phyloP scores from a whole-genome alignment of 2,113 vertebrate species.

The Progne subis region DNA sequence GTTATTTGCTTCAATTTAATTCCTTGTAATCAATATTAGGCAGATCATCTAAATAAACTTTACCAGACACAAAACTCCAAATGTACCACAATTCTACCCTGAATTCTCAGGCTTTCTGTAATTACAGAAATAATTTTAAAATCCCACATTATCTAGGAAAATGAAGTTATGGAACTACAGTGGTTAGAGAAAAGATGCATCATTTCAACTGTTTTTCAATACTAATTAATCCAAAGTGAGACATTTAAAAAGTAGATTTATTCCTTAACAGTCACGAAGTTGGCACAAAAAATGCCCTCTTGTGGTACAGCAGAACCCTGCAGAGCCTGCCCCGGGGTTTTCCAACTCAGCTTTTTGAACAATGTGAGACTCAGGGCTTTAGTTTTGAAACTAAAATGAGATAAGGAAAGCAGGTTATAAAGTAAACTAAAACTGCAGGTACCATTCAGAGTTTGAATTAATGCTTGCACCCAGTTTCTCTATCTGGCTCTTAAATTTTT shows the following conservation, averaged over 20 bases:
- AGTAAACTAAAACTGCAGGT: neutral
- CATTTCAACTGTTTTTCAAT: neutral
- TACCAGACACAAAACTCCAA: neutral
- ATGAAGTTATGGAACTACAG: neutral
- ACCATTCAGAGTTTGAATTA: neutral
- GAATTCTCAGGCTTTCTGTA: neutral
- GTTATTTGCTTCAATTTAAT: neutral
- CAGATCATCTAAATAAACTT: neutral
- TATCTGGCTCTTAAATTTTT: neutral
- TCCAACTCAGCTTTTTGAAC: neutral
- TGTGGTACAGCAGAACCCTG: constrained; percentile 17
- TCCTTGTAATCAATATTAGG: neutral
- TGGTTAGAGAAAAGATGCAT: neutral
- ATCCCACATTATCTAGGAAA: neutral
- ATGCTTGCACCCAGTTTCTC: neutral
- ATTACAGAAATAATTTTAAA: neutral
- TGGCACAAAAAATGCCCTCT: constrained; percentile 44
- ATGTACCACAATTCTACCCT: neutral
- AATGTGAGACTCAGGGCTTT: neutral
- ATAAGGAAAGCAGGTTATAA: neutral
- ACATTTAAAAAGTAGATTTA: neutral
- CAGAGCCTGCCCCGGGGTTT: neutral
- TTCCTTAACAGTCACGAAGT: neutral
- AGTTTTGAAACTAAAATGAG: neutral
- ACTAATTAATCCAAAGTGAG: neutral